Conservation (phyloP, 2,888 invertebrate genomes). For the Aphodius granarius region DNA sequence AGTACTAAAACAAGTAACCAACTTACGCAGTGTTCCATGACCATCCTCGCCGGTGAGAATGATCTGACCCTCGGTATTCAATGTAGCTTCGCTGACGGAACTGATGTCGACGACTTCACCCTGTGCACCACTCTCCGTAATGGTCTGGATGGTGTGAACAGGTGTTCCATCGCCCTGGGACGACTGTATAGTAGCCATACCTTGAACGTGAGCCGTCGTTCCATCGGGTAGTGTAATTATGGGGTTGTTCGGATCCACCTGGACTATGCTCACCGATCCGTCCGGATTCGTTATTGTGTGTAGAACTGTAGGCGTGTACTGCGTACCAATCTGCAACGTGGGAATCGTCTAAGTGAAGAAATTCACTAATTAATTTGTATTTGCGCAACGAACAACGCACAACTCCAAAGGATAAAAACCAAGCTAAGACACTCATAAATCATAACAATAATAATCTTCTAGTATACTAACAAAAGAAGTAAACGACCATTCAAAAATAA, state of each 20-base stretch:
- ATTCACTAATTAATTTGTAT: conserved; percentile 9
- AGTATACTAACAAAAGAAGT: neutral
- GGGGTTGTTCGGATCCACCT: conserved; percentile 91
- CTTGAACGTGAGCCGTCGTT: conserved; percentile 91
- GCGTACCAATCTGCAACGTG: conserved; percentile 58
- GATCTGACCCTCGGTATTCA: conserved; percentile 92
- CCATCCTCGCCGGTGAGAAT: conserved; percentile 95
- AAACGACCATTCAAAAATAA: neutral
- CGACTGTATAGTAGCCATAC: conserved; percentile 72
- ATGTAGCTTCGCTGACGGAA: conserved; percentile 85
- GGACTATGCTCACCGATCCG: conserved; percentile 94
- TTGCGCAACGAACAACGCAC: conserved; percentile 12
- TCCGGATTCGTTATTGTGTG: conserved; percentile 97
- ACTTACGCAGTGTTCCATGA: conserved; percentile 64
- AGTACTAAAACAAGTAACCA: neutral
- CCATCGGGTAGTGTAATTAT: conserved; percentile 95
- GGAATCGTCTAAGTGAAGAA: conserved; percentile 15
- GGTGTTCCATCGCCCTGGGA: conserved; percentile 62
- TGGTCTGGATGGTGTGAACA: conserved; percentile 69
- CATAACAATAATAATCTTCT: conserved; percentile 8
- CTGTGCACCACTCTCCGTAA: conserved; percentile 75
- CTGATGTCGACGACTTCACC: conserved; percentile 86
- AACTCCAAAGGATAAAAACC: conserved; percentile 47
- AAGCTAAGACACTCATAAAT: conserved; percentile 48
- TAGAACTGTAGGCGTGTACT: conserved; percentile 87